Conservation (phyloP, 2,797 vertebrate species). For the Octomys mimax region DNA sequence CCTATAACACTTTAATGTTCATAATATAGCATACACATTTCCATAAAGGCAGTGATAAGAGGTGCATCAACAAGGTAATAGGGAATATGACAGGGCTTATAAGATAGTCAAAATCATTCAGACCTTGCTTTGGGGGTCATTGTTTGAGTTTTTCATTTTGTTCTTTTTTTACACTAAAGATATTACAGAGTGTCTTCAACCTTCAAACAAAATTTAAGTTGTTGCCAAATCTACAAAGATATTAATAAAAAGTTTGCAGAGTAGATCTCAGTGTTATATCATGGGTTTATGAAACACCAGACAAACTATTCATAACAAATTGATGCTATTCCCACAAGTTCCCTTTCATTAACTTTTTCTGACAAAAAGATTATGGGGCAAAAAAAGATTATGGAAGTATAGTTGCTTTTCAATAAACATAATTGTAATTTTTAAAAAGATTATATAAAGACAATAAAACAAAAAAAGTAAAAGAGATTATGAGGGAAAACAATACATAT, state of each 20-base stretch:
- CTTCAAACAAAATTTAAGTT: constrained; percentile 61
- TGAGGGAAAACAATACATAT: constrained; percentile 15
- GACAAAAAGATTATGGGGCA: constrained; percentile 19
- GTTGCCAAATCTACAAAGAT: constrained; percentile 30
- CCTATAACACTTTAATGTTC: not conserved
- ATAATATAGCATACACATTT: not conserved
- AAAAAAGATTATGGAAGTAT: not conserved
- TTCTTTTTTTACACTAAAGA: constrained; percentile 36
- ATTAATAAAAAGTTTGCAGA: constrained; percentile 22
- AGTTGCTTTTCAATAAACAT: too few species aligned
- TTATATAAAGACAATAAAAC: too few species aligned
- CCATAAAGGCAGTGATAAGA: not conserved
- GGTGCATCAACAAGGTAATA: not conserved
- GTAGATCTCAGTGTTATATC: constrained; percentile 25
- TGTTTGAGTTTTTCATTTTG: constrained; percentile 25
- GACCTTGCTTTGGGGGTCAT: not conserved
- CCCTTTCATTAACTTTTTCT: constrained; percentile 13
- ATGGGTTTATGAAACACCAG: not conserved
- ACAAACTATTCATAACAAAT: constrained; percentile 21
- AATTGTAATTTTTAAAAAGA: too few species aligned
- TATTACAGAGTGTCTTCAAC: constrained; percentile 14
- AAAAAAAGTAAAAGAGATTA: not conserved
- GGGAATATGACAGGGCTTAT: not conserved
- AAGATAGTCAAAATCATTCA: not conserved
- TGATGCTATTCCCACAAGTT: not conserved